Base-by-base conservation (phyloP, 2,113 vertebrate genomes). In the Plecotus auritus region DNA sequence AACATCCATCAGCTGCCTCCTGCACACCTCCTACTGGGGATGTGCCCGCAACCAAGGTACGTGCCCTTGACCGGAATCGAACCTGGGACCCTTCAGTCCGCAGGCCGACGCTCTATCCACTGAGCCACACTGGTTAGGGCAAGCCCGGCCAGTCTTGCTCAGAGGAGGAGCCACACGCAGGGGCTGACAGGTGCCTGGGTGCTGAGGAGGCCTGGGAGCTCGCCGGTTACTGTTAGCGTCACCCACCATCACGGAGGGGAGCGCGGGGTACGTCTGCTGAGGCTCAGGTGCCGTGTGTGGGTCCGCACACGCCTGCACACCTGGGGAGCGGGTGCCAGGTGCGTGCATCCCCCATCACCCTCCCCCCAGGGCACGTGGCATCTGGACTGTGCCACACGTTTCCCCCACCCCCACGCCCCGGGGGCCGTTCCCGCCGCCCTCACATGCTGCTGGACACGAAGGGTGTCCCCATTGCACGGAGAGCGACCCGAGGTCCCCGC, bases 211-310 rank as follows among this genome's bases (percentile, higher is more conserved):
- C 22, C 47, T 83, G 40, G 37, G 45, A 28, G 14, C 22, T 26
- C 16, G 17, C 18, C 4, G 8, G 28, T 59, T 13, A 35, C 54
- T 42, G 42, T 23, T 8, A 74, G 67, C n/a, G n/a, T 26, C 40
- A 1, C 61, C 67, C 28, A 3, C 59, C 13, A 0, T 66, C n/a
- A 0, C 0, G 2, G 30, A 8, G 11, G 1, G 0, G 35, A 28
- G 1, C 0, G 0, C 1, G 11, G 17, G 9, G 45, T 8, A 7
- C 56, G 0, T 70, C 37, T 3, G 0, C 45, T 28, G 5, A 4
- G 20, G 5, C 32, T 28, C 11, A 76, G 83, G 3, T 1, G 2
- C 40, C 9, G 26, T n/a, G 45, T 13, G 17, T 0, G 6, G 5
- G 51, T 1, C 7, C 40, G 35, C 9, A 2, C 26, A 0, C 12